Evolutionary conservation across 2,113 vertebrate species (phyloP), one percentile per base, ranked within the genome.

Genomic region (Callocephalon fimbriatum): DNA sequence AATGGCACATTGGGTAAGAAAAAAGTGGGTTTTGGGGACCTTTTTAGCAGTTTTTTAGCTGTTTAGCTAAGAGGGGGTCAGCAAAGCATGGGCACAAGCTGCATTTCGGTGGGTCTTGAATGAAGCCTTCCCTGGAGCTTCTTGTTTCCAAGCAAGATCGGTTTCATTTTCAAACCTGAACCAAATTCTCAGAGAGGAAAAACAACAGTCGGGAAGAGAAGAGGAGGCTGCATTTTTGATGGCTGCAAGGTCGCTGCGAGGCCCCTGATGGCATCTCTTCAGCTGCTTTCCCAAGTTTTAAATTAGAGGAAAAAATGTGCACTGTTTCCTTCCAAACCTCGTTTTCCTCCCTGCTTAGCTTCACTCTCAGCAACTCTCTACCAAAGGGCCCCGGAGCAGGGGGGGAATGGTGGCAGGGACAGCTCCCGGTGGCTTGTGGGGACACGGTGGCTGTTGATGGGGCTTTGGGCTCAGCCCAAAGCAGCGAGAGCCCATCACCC

Each of bases 241-340:
- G 95, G 74, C 87, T 1, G 2, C 2, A n/a, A 95, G 95, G 95
- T 95, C 66, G 23, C 93, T 13, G 78, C 1, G 82, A 96, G 96
- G 96, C 96, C 95, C 91, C 95, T 19, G 93, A 76, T 95, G 95
- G 94, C 96, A 96, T 91, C 86, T 67, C 94, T 83, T 95, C 96
- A 70, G 94, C 93, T 95, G 83, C 23, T 71, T 97, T 95, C 82
- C 72, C 91, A 38, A 54, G 75, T 91, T 88, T 35, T 48, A 95
- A 96, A 95, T 65, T 16, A 94, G 79, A 92, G 93, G 91, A 84
- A 92, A 93, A 95, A 95, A 96, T 90, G 94, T 48, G 50, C 10
- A 7, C 70, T 3, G 67, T 8, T 87, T 62, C 88, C 79, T 95
- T 95, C 96, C 96, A 96, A 94, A 86, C 91, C 94, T 93, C 65